These are phyloP conservation scores for Orientallactaga sibirica DNA, from an alignment of 2,797 vertebrate species.

Conservation along the genomic window DNA sequence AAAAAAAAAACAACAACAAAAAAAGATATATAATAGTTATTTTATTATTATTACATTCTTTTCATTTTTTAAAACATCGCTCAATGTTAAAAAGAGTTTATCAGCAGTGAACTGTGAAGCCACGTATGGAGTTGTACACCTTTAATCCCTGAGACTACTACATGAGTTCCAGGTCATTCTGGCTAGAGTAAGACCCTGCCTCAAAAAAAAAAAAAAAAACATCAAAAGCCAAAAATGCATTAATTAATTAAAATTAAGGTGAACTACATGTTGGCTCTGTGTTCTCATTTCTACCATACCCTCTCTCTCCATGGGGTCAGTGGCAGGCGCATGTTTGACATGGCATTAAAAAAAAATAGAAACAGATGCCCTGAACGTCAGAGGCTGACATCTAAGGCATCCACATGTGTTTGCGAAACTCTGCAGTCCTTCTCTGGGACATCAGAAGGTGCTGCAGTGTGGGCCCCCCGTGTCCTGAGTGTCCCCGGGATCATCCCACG, in stretches of 20 bases:
- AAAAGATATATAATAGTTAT: no score
- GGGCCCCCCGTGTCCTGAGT: slow-evolving; percentile 63
- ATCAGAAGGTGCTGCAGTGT: slow-evolving; percentile 45
- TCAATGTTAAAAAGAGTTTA: no score
- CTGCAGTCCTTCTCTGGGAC: slow-evolving; percentile 54
- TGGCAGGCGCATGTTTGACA: neutral
- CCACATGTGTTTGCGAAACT: slow-evolving; percentile 31
- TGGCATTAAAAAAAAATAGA: slow-evolving; percentile 51
- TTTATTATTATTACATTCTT: no score
- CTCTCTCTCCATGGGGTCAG: neutral
- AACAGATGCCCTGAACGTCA: slow-evolving; percentile 40
- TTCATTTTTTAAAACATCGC: no score
- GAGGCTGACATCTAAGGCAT: slow-evolving; percentile 38
- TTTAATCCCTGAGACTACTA: no score
- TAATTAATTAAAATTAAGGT: neutral
- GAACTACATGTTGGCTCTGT: neutral
- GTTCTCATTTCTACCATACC: neutral
- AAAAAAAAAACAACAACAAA: no score
- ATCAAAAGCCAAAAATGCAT: neutral
- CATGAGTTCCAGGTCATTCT: no score
- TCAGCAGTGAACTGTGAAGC: neutral
- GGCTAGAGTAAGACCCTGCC: no score
- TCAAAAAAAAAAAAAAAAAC: no score
- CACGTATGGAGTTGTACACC: no score
- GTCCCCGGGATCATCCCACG: slow-evolving; percentile 60